A percentile compares a stretch with the other conserved stretches of the same genome.
These are phyloP conservation scores for Xenopus laevis DNA, from an alignment of 2,113 vertebrate genomes.

Conservation along the genomic window DNA sequence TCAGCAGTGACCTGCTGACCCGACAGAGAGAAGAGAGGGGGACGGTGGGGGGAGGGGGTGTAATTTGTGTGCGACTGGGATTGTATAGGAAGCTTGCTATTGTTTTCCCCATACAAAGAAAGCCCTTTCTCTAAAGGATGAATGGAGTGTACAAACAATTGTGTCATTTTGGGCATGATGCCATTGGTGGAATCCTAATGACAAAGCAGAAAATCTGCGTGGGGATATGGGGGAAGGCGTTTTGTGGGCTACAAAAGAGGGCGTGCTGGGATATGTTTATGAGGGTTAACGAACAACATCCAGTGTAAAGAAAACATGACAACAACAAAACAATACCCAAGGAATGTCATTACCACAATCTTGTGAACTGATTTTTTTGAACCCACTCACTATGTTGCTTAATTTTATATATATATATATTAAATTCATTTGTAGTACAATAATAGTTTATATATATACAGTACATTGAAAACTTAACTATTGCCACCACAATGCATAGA, in stretches of 20 bases:
- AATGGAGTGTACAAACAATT: slow-evolving; percentile 42
- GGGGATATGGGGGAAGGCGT: not conserved
- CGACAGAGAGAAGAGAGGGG: slow-evolving; percentile 67
- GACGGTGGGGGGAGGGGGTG: slow-evolving; percentile 49
- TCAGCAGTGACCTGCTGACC: slow-evolving; percentile 70
- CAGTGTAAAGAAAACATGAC: not conserved
- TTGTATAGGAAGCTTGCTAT: slow-evolving; percentile 47
- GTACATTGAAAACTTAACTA: too few species aligned
- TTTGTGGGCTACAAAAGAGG: not conserved
- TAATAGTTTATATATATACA: too few species aligned
- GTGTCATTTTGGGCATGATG: slow-evolving; percentile 34
- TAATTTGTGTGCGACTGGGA: slow-evolving; percentile 54
- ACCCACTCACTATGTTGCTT: too few species aligned
- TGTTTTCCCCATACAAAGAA: slow-evolving; percentile 33
- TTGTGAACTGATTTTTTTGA: too few species aligned
- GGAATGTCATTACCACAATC: not conserved
- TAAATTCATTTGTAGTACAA: too few species aligned
- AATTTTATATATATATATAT: too few species aligned
- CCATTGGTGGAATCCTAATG: slow-evolving; percentile 41
- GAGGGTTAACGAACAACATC: not conserved
- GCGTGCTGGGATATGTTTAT: not conserved
- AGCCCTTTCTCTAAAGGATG: slow-evolving; percentile 36
- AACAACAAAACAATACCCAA: not conserved
- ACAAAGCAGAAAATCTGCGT: slow-evolving; percentile 33
- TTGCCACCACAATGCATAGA: too few species aligned